A percentile compares a stretch with the other conserved stretches of the same genome.
Evolutionary conservation across 2,888 invertebrate species (phyloP).

Genomic region (Phoenoteleia sp.): DNA sequence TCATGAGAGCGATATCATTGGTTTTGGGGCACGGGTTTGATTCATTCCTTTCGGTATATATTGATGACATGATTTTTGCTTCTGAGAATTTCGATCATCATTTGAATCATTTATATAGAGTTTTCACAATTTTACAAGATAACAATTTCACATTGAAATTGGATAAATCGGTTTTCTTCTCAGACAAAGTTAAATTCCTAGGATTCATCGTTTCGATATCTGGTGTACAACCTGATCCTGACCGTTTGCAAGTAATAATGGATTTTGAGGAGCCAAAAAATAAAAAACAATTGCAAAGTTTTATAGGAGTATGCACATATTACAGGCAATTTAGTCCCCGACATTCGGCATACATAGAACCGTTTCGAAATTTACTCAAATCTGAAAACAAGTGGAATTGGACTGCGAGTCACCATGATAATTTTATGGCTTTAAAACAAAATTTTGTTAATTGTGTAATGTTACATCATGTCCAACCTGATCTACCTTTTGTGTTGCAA

Average conservation of each 20-base stretch:
- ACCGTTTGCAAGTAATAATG: conserved; percentile 72
- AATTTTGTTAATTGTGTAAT: conserved; percentile 22
- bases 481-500: conserved; percentile 24
- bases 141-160: conserved; percentile 71
- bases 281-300: conserved; percentile 75
- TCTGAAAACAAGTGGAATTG: conserved; percentile 28
- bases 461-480: conserved; percentile 6
- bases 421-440: conserved; percentile 16
- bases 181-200: conserved; percentile 68
- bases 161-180: conserved; percentile 75
- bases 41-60: conserved; percentile 74
- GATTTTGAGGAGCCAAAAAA: conserved; percentile 77
- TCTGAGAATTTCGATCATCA: conserved; percentile 74
- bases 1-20: too few relatives aligned
- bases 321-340: conserved; percentile 64
- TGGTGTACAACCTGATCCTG: conserved; percentile 56
- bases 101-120: conserved; percentile 57
- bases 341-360: conserved; percentile 33
- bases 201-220: conserved; percentile 54
- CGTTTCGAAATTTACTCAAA: conserved; percentile 65
- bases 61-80: conserved; percentile 79
- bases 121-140: conserved; percentile 69
- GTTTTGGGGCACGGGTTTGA: conserved; percentile 75
- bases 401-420: conserved; percentile 7
- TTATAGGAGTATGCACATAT: conserved; percentile 73